Evolutionary conservation across 2,888 invertebrate species (phyloP).

Genomic region (Orgyia antiqua): DNA sequence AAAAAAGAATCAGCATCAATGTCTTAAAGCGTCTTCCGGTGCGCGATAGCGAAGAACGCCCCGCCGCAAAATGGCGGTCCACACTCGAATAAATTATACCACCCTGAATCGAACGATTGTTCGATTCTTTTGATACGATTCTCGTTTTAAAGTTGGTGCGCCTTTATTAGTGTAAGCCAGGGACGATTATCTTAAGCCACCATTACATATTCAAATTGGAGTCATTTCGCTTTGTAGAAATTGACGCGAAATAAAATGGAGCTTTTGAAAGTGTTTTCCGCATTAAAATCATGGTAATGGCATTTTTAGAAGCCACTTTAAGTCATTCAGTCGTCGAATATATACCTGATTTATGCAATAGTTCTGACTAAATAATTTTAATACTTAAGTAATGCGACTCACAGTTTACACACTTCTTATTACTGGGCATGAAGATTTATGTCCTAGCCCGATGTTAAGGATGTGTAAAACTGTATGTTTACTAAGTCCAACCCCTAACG

Average conservation of each 20-base stretch:
- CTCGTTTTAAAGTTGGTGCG: slow-evolving; percentile 65
- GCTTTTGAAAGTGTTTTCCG: slow-evolving; percentile 59
- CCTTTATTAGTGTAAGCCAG: slow-evolving; percentile 78
- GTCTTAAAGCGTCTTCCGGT: slow-evolving; percentile 74
- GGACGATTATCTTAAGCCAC: slow-evolving; percentile 74
- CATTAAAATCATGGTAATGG: slow-evolving; percentile 53
- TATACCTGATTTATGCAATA: slow-evolving; percentile 13
- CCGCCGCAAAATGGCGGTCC: slow-evolving; percentile 76
- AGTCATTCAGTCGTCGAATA: slow-evolving; percentile 3
- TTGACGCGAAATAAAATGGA: slow-evolving; percentile 76
- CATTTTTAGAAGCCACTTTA: slow-evolving; percentile 43
- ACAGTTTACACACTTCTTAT: too few relatives aligned
- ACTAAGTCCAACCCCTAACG: too few relatives aligned
- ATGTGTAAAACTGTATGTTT: too few relatives aligned
- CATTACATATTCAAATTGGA: slow-evolving; percentile 78
- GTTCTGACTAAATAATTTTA: too few relatives aligned
- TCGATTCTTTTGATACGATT: slow-evolving; percentile 75
- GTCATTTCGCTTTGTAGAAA: slow-evolving; percentile 75
- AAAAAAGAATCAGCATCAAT: slow-evolving; percentile 77
- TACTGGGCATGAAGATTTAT: too few relatives aligned
- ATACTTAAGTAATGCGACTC: too few relatives aligned
- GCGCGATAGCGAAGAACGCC: slow-evolving; percentile 59
- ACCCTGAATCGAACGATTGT: slow-evolving; percentile 71
- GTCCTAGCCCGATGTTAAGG: too few relatives aligned
- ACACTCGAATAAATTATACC: slow-evolving; percentile 76